Conservation (phyloP, 2,888 invertebrate species). For the Cataglyphis rosenhaueri region DNA sequence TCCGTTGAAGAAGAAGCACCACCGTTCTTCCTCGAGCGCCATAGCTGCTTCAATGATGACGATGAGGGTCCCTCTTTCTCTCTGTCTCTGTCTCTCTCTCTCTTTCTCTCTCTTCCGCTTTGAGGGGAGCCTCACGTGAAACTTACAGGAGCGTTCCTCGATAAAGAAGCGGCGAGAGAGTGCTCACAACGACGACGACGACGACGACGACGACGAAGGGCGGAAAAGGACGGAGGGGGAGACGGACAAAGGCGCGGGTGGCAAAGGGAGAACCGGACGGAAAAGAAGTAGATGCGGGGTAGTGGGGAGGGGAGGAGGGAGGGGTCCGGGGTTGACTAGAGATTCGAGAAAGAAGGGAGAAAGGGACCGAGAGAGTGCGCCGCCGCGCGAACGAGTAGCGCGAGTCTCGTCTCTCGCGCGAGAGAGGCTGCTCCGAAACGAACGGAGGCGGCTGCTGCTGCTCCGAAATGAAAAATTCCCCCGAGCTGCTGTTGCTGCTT, state of each 20-base stretch:
- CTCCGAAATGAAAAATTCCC: neutral
- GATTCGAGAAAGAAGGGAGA: neutral
- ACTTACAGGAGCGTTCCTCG: constrained; percentile 21
- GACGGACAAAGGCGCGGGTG: constrained; percentile 29
- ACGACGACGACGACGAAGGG: neutral
- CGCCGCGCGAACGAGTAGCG: constrained; percentile 9
- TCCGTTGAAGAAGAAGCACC: constrained; percentile 70
- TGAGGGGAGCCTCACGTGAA: constrained; percentile 46
- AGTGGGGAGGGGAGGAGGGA: neutral
- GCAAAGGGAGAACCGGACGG: constrained; percentile 22
- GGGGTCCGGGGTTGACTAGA: neutral
- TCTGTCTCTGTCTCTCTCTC: constrained; percentile 48
- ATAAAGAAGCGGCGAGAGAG: constrained; percentile 46
- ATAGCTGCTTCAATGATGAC: constrained; percentile 67
- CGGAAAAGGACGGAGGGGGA: constrained; percentile 9
- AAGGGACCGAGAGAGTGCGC: neutral
- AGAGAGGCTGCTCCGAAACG: neutral
- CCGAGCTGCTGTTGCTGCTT: no score
- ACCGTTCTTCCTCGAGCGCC: constrained; percentile 73
- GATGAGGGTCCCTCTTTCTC: constrained; percentile 17
- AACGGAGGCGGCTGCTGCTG: neutral
- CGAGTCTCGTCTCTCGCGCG: neutral
- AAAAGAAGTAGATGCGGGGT: neutral
- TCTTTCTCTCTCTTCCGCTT: constrained; percentile 47
- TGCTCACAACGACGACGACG: neutral